Conservation (phyloP, 2,888 invertebrate species). For the Oxyscelio sp. region DNA sequence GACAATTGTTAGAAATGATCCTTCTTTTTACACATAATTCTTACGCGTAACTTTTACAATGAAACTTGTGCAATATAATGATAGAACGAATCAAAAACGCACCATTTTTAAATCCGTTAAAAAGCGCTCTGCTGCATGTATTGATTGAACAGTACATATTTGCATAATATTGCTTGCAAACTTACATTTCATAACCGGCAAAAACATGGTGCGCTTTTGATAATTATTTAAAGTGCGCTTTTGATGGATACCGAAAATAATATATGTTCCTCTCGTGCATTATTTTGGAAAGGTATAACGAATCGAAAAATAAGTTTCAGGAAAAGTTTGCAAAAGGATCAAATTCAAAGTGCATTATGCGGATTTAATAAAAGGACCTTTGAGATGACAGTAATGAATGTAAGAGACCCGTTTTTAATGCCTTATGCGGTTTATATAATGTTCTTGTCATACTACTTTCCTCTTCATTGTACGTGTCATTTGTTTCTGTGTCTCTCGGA, state of each 20-base stretch:
- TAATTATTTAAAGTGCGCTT: background rate
- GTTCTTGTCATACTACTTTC: constrained; percentile 53
- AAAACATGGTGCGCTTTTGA: no score
- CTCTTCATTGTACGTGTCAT: constrained; percentile 55
- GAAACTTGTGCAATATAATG: no score
- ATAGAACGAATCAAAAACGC: background rate
- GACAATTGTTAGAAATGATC: no score
- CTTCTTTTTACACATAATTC: no score
- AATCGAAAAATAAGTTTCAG: background rate
- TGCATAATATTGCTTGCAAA: no score
- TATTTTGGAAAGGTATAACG: background rate
- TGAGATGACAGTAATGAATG: constrained; percentile 56
- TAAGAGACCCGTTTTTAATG: constrained; percentile 43
- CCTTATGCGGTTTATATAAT: constrained; percentile 50
- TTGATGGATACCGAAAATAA: no score
- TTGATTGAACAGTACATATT: no score
- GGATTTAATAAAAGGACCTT: constrained; percentile 48
- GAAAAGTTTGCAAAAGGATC: constrained; percentile 32
- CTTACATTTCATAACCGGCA: no score
- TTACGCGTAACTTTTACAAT: no score
- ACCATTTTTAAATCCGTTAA: no score
- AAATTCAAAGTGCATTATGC: constrained; percentile 35
- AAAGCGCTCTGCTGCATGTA: no score
- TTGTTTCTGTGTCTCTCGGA: constrained; percentile 49
- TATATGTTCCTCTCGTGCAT: background rate